Conservation (phyloP, 2,113 vertebrate species). For the Phrynosoma platyrhinos region DNA sequence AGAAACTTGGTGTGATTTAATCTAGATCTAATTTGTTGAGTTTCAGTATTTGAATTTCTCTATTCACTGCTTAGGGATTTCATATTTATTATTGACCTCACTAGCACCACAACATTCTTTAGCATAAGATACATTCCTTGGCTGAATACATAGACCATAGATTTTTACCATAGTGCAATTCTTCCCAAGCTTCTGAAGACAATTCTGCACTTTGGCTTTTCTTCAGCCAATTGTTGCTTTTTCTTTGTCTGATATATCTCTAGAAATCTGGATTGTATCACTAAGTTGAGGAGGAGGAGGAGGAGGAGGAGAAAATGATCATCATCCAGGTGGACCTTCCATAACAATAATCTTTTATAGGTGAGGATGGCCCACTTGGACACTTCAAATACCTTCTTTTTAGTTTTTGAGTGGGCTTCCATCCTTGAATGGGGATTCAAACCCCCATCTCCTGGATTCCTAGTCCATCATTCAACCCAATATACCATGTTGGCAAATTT, state of each 20-base stretch:
- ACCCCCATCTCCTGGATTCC: no score
- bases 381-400: background rate
- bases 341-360: background rate
- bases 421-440: no score
- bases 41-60: background rate
- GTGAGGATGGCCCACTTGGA: background rate
- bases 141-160: background rate
- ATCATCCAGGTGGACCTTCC: background rate
- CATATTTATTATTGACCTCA: no score
- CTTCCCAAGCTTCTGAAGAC: background rate
- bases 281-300: background rate
- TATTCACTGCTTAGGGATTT: background rate
- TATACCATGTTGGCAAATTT: background rate
- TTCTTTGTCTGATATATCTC: conserved; percentile 15
- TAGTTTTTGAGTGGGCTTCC: no score
- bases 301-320: background rate
- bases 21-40: background rate
- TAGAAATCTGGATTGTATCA: background rate
- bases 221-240: background rate
- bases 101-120: background rate
- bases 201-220: background rate
- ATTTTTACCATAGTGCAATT: background rate
- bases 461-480: background rate
- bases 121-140: background rate
- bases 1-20: background rate